Percentiles rank a stretch among this genome's conserved stretches.
Evolutionary conservation across 2,797 vertebrate species (phyloP).

Genomic region (Coluber constrictor): DNA sequence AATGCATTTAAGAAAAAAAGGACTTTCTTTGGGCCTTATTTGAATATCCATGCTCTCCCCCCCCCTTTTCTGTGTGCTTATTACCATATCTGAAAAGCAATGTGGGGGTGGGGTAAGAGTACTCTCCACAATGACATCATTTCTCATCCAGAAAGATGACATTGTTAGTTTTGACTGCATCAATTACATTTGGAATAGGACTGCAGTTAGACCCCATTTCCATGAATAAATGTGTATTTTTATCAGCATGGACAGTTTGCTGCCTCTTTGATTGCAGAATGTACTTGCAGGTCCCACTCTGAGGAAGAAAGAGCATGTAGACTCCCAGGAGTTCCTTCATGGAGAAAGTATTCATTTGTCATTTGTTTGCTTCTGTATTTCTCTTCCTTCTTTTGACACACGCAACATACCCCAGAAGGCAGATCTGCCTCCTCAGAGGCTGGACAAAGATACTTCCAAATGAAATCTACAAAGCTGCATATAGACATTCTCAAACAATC

Average conservation of each 20-base stretch:
- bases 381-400: not conserved
- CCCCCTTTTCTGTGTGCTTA: not conserved
- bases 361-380: not conserved
- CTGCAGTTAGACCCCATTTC: not conserved
- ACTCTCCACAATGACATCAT: not conserved
- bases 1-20: not conserved
- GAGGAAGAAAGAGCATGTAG: not conserved
- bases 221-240: not conserved
- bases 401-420: not conserved
- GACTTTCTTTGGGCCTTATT: not conserved
- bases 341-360: not conserved
- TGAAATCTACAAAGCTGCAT: not conserved
- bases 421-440: not conserved
- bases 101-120: not conserved
- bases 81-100: not conserved
- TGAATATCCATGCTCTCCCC: not conserved
- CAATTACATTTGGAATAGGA: not conserved
- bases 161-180: not conserved
- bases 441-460: not conserved
- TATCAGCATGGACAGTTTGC: not conserved
- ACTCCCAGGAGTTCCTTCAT: not conserved
- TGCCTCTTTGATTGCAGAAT: not conserved
- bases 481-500: not conserved
- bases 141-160: not conserved
- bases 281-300: not conserved